Percentiles rank a stretch among this genome's conserved stretches.
phyloP scores from a whole-genome alignment of 92 coral and sea anemone species.

The Paramuricea clavata region DNA sequence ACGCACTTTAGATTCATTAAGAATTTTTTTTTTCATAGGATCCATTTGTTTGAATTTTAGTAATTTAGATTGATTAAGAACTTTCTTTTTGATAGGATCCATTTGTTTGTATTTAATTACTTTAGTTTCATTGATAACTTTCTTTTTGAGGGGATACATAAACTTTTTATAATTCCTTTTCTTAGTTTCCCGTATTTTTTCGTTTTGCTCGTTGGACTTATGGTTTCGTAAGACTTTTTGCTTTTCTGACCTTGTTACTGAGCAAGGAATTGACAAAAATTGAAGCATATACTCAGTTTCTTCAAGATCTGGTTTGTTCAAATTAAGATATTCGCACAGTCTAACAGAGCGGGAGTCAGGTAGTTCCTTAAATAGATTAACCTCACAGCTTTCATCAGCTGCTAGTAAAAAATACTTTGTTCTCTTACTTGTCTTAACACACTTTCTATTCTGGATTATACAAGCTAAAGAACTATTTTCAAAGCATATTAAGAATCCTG shows the following conservation, averaged over 20 bases:
- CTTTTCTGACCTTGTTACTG: conserved; percentile 65
- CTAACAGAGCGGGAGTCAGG: too few species aligned
- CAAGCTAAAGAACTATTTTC: conserved; percentile 52
- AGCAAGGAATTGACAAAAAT: conserved; percentile 57
- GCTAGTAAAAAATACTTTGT: conserved; percentile 18
- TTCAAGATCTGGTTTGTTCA: too few species aligned
- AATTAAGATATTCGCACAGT: too few species aligned
- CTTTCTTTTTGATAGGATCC: conserved; percentile 22
- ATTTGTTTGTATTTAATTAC: background rate
- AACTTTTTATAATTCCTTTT: too few species aligned
- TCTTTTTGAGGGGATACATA: too few species aligned
- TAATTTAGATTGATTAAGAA: background rate
- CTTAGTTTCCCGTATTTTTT: too few species aligned
- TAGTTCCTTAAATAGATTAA: too few species aligned
- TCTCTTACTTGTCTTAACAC: conserved; percentile 7
- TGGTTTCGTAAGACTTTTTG: conserved; percentile 66
- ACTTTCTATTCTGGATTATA: conserved; percentile 25
- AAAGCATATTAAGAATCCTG: conserved; percentile 56
- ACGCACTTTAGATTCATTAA: background rate
- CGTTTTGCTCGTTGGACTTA: conserved; percentile 54
- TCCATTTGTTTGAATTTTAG: background rate
- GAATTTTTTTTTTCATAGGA: background rate
- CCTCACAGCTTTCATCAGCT: conserved; percentile 21
- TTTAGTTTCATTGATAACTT: too few species aligned
- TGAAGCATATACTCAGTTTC: conserved; percentile 32